Evolutionary conservation across 1,140 invertebrate species (phyloP).

Genomic region (Procambarus virginalis): DNA sequence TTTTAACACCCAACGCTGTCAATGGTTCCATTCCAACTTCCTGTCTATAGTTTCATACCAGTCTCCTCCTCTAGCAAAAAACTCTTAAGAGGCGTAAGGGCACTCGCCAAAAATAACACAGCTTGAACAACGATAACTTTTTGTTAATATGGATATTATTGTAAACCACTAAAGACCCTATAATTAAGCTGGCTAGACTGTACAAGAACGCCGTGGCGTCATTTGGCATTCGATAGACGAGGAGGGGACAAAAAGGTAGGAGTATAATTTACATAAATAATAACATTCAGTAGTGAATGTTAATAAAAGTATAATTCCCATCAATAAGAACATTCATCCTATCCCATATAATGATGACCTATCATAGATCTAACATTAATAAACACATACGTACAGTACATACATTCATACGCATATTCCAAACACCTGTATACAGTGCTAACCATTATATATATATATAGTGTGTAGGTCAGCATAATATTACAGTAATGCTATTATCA

Average conservation of each 20-base stretch:
- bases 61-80: not conserved
- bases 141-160: slow-evolving; percentile 3
- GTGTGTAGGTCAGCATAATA: slow-evolving; percentile 48
- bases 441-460: slow-evolving; percentile 25
- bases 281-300: no score
- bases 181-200: slow-evolving; percentile 25
- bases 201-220: slow-evolving; percentile 7
- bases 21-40: not conserved
- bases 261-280: not conserved
- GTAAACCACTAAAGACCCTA: slow-evolving; percentile 16
- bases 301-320: not conserved
- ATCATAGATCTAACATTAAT: not conserved
- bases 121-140: not conserved
- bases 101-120: slow-evolving; percentile 9
- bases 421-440: slow-evolving; percentile 41
- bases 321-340: not conserved
- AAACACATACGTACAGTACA: slow-evolving; percentile 13
- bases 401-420: not conserved
- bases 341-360: not conserved
- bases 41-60: not conserved
- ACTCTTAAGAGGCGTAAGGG: not conserved
- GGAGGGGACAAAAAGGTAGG: not conserved
- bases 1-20: not conserved
- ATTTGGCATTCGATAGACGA: no score
- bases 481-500: slow-evolving; percentile 23